phyloP scores from a whole-genome alignment of 2,888 invertebrate genomes.

The Adelognathus sp. region DNA sequence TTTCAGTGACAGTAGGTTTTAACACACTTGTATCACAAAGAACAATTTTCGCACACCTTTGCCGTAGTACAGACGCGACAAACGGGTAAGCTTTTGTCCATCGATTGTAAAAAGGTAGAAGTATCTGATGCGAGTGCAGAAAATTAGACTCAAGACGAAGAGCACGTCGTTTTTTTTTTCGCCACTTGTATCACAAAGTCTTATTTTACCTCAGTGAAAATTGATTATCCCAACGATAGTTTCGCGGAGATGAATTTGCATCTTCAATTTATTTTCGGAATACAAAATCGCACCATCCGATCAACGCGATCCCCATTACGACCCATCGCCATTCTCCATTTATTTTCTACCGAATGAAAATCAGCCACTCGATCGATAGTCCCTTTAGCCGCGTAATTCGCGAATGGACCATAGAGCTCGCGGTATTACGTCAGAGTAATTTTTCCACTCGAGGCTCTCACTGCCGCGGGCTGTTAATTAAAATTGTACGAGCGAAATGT shows the following conservation, averaged over 20 bases:
- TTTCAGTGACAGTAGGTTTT: too few species aligned
- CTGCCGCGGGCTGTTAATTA: slow-evolving; percentile 53
- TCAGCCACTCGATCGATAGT: slow-evolving; percentile 6
- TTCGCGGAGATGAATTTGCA: neutral
- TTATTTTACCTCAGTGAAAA: neutral
- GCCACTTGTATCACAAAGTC: neutral
- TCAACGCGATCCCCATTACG: too few species aligned
- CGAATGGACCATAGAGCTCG: neutral
- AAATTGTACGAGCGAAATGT: slow-evolving; percentile 57
- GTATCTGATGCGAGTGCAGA: too few species aligned
- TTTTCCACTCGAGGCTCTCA: slow-evolving; percentile 32
- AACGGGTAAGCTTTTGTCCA: too few species aligned
- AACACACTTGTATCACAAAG: too few species aligned
- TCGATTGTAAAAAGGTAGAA: too few species aligned
- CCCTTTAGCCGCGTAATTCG: neutral
- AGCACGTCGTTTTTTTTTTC: too few species aligned
- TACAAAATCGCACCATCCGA: too few species aligned
- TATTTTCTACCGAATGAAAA: neutral
- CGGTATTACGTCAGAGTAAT: slow-evolving; percentile 17
- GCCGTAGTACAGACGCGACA: too few species aligned
- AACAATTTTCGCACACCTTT: too few species aligned
- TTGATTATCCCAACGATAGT: neutral
- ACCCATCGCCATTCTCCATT: too few species aligned
- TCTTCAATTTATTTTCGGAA: neutral
- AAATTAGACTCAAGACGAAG: too few species aligned